Percentiles rank a stretch among this genome's conserved stretches.
Conservation (phyloP, 37 sponge, comb jelly and placozoan genomes). For the Hormiphora californensis region DNA sequence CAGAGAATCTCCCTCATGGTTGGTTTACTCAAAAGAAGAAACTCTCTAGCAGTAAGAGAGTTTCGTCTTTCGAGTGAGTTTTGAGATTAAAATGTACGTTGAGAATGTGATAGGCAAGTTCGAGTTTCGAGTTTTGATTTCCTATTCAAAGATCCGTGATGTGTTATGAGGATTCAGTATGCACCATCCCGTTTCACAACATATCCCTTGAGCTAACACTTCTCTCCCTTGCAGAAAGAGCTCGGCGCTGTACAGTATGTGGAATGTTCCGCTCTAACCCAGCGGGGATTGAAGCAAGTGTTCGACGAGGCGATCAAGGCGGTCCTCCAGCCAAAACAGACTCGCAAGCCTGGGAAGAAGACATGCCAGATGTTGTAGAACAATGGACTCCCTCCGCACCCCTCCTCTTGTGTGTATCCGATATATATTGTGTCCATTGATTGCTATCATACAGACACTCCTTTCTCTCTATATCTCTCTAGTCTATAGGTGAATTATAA, state of each 20-base stretch:
- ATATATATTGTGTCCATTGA: too few species aligned
- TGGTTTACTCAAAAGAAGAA: too few species aligned
- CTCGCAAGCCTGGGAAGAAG: conserved; percentile 40
- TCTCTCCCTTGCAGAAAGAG: conserved; percentile 62
- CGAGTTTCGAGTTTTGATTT: neutral
- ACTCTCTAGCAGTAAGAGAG: too few species aligned
- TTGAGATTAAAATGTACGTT: too few species aligned
- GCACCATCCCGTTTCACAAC: neutral
- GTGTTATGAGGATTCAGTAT: neutral
- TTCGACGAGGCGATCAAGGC: conserved; percentile 69
- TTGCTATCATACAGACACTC: too few species aligned
- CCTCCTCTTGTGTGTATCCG: too few species aligned
- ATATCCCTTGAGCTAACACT: too few species aligned
- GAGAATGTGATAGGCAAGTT: neutral
- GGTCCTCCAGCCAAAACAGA: conserved; percentile 46
- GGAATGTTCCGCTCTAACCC: conserved; percentile 81
- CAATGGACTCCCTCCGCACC: too few species aligned
- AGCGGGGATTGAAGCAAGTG: conserved; percentile 75
- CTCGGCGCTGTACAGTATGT: conserved; percentile 79
- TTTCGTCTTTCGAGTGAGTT: too few species aligned
- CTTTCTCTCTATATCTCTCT: too few species aligned
- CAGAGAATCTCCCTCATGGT: too few species aligned
- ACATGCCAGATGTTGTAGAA: neutral
- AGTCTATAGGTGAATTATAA: too few species aligned
- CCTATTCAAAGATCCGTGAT: neutral